Base-by-base conservation (phyloP, 2,113 vertebrate genomes). In the Baryphthengus martii region DNA sequence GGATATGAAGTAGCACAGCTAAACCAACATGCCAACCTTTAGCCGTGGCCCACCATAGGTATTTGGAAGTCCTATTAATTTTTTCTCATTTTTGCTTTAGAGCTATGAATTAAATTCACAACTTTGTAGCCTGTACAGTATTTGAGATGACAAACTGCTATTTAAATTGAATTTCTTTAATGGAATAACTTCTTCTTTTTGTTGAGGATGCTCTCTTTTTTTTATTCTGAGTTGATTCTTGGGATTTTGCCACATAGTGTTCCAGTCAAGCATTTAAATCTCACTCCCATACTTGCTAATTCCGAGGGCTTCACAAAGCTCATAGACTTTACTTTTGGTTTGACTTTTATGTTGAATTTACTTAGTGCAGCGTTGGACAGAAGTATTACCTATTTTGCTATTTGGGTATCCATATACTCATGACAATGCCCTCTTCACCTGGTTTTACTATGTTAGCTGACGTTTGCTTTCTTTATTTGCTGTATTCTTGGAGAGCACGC, bases 21-120 rank as follows among this genome's bases (percentile, higher is more conserved):
- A 28, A 63, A 92, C 33, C 13, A 39, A 19, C 1, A 2, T 14
- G 3, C 9, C 0, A 47, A 2, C 40, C 26, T 65, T 73, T 13
- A 82, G 25, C 55, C 9, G 6, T 40, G 28, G 13, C 25, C 33
- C 15, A 7, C 31, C 10, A 3, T 17, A n/a, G 50, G 11, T 47
- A 28, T 49, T 74, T 61, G 75, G 24, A 82, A 71, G 17, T 52
- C 26, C 19, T 37, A 3, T 58, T 93, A 23, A 12, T 92, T 39
- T 85, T 85, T 85, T 85, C 37, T 68, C 16, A 15, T 28, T 45
- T 86, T 86, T 87, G 13, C 24, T 74, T 0, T 17, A 55, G 39
- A 91, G 26, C 25, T 47, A 8, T 61, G 47, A 20, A n/a, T 39
- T 6, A 72, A 79, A n/a, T 7, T 25, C 8, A 29, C 29, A 35